These are phyloP conservation scores for Molanna angustata DNA, from an alignment of 2,888 invertebrate genomes.

Conservation along the genomic window DNA sequence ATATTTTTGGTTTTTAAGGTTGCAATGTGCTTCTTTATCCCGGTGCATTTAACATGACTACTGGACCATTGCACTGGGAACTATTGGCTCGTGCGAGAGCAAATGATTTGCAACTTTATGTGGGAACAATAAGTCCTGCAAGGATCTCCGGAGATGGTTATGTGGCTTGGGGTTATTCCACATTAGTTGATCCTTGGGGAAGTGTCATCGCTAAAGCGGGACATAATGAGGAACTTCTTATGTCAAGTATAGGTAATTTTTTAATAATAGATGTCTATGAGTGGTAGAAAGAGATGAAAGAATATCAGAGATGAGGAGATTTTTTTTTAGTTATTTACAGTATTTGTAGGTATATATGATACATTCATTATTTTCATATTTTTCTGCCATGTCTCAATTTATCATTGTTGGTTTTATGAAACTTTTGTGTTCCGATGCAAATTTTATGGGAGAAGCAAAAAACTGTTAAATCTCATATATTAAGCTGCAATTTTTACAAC, in stretches of 20 bases:
- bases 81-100: slow-evolving; percentile 78
- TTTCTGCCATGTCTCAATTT: too few species aligned
- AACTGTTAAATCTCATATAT: too few species aligned
- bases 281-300: too few species aligned
- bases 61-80: slow-evolving; percentile 94
- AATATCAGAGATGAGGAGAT: too few species aligned
- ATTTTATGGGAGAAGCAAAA: too few species aligned
- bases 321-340: background rate
- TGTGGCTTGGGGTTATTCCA: slow-evolving; percentile 86
- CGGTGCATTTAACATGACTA: slow-evolving; percentile 95
- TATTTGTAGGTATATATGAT: background rate
- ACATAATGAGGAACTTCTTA: slow-evolving; percentile 66
- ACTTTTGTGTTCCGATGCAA: too few species aligned
- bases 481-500: too few species aligned
- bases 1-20: slow-evolving; percentile 48
- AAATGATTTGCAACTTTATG: slow-evolving; percentile 85
- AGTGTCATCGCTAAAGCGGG: slow-evolving; percentile 67
- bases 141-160: slow-evolving; percentile 69
- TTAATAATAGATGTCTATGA: slow-evolving; percentile 1
- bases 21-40: slow-evolving; percentile 89
- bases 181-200: slow-evolving; percentile 83
- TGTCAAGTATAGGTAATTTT: slow-evolving; percentile 69
- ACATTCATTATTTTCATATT: too few species aligned
- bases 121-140: slow-evolving; percentile 82
- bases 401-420: too few species aligned